Conservation (phyloP, 2,113 vertebrate species). For the Bucco capensis region DNA sequence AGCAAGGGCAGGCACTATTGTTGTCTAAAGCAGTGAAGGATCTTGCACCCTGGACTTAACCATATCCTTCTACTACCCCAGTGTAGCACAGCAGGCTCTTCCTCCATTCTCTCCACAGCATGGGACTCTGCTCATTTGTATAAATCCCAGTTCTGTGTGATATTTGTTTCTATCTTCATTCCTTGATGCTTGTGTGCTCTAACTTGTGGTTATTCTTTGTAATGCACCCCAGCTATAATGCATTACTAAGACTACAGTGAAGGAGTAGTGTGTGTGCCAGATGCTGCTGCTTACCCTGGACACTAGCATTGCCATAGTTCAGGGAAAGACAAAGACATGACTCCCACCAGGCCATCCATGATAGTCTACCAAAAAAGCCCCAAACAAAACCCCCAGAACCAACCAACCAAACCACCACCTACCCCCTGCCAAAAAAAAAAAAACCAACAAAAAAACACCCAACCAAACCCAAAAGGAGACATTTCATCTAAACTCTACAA, state of each 20-base stretch:
- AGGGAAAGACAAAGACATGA: not conserved
- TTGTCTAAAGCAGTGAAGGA: not conserved
- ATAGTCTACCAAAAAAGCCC: no score
- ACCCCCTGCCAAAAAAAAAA: no score
- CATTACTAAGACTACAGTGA: not conserved
- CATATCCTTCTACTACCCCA: not conserved
- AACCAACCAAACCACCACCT: no score
- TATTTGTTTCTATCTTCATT: not conserved
- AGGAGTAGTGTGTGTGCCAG: not conserved
- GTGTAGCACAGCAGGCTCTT: not conserved
- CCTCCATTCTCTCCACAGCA: not conserved
- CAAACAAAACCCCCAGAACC: no score
- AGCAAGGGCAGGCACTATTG: not conserved
- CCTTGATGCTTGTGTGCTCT: not conserved
- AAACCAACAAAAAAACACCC: no score
- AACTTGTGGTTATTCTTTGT: not conserved
- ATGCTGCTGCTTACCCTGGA: not conserved
- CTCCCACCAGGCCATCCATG: not conserved
- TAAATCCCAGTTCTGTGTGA: not conserved
- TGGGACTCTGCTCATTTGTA: not conserved
- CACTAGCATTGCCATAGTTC: fast-evolving
- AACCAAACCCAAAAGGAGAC: no score
- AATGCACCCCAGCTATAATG: not conserved
- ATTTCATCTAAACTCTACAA: no score
- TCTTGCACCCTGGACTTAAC: no score